Conservation (phyloP, 2,888 invertebrate genomes). For the Plagodis pulveraria region DNA sequence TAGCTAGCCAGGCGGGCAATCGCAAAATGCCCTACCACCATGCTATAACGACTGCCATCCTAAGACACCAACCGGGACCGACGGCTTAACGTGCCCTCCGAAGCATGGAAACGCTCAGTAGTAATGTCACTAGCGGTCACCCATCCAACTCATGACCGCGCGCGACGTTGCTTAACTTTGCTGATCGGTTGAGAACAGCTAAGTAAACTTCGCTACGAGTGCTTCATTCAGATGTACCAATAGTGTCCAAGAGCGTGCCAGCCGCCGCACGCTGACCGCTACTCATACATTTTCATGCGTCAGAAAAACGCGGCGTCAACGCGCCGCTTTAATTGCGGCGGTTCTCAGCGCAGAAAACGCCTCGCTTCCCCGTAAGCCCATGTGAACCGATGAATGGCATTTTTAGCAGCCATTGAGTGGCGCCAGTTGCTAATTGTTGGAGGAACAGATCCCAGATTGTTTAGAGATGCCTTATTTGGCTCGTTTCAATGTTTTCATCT, state of each 20-base stretch:
- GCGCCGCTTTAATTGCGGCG: slow-evolving; percentile 52
- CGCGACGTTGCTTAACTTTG: too few relatives aligned
- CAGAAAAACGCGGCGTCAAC: slow-evolving; percentile 63
- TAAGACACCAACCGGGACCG: too few relatives aligned
- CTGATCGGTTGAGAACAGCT: too few relatives aligned
- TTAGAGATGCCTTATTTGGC: slow-evolving; percentile 17
- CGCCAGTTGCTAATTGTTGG: slow-evolving; percentile 28
- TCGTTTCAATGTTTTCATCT: slow-evolving; percentile 5
- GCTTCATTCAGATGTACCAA: slow-evolving; percentile 29
- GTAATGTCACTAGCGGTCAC: too few relatives aligned
- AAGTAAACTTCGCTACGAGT: too few relatives aligned
- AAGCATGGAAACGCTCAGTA: too few relatives aligned
- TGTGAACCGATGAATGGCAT: slow-evolving; percentile 55
- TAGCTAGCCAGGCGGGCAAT: too few relatives aligned
- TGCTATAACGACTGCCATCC: too few relatives aligned
- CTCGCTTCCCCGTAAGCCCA: slow-evolving; percentile 13
- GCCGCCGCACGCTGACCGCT: slow-evolving; percentile 29
- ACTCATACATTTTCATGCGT: slow-evolving; percentile 65
- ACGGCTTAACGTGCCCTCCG: too few relatives aligned
- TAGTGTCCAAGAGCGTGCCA: slow-evolving; percentile 7
- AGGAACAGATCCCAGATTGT: slow-evolving; percentile 13
- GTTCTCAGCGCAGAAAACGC: slow-evolving; percentile 54
- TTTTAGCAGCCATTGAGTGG: slow-evolving; percentile 53
- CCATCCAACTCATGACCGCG: too few relatives aligned
- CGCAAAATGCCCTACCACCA: too few relatives aligned